Conservation (phyloP, 2,113 vertebrate species). For the western clawed frog (Xenopus tropicalis) region UCB_Xtro_10.0 CM004450.2:69521501-69522000, state of each 20-base stretch:
- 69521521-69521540: conserved; percentile 9
- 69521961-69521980: too few species aligned
- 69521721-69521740: neutral
- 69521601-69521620: conserved; percentile 35
- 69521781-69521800: neutral
- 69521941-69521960: too few species aligned
- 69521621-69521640: conserved; percentile 8
- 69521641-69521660: neutral
- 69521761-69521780: too few species aligned
- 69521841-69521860: too few species aligned
- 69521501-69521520: neutral
- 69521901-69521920: too few species aligned
- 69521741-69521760: neutral
- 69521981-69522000: too few species aligned
- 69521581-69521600: conserved; percentile 13
- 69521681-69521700: neutral
- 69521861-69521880: too few species aligned
- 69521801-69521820: neutral
- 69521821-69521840: too few species aligned
- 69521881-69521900: too few species aligned
- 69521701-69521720: neutral
- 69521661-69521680: neutral
- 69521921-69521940: too few species aligned
- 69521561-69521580: conserved; percentile 9
- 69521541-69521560: conserved; percentile 7